phyloP scores from a whole-genome alignment of 2,113 vertebrate species.

The Nothobranchius kuhntae region DNA sequence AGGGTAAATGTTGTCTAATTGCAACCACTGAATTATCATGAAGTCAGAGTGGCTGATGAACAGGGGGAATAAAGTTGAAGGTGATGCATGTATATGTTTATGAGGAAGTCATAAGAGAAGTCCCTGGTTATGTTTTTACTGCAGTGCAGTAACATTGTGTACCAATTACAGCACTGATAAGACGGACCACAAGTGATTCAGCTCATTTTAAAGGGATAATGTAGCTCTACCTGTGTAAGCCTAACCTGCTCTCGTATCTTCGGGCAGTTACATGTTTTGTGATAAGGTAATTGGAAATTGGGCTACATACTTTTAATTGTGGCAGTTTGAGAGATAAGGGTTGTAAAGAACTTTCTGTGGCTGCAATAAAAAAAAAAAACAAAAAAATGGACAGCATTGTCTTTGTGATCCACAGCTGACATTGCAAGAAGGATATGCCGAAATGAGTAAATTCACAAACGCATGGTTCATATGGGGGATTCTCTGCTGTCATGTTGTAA shows the following conservation, averaged over 20 bases:
- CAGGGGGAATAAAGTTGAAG: neutral
- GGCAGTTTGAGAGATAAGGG: neutral
- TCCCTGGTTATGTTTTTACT: constrained; percentile 9
- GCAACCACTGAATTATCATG: neutral
- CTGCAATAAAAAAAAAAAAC: constrained; percentile 19
- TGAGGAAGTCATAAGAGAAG: neutral
- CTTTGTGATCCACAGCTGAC: neutral
- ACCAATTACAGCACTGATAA: neutral
- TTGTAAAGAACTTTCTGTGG: neutral
- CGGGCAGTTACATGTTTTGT: neutral
- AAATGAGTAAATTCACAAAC: too few relatives aligned
- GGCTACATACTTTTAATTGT: constrained; percentile 8
- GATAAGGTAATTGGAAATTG: constrained; percentile 78
- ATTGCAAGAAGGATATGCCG: too few relatives aligned
- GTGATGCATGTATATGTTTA: neutral
- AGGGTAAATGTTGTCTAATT: neutral
- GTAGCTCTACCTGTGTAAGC: neutral
- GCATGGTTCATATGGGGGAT: too few relatives aligned
- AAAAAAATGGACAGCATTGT: neutral
- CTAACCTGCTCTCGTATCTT: neutral
- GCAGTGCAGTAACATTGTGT: neutral
- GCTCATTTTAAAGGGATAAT: neutral
- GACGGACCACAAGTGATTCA: neutral
- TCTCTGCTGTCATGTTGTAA: too few relatives aligned
- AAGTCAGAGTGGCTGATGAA: neutral